Base-by-base conservation (phyloP, 2,888 invertebrate genomes). In the Oscheius sp. region DNA sequence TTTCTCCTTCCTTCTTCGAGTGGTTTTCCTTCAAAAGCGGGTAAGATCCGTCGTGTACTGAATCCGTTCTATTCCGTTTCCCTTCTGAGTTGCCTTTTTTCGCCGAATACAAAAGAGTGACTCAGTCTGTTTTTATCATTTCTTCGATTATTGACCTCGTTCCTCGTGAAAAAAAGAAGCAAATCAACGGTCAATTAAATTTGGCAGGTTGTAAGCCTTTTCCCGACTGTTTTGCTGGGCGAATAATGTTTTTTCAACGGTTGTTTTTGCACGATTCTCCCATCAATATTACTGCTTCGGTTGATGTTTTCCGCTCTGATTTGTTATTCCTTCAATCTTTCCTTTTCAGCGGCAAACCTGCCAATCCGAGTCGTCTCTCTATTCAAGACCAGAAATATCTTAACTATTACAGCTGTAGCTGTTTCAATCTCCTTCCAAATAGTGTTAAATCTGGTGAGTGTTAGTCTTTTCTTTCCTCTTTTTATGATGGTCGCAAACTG, bases 371-470 rank as follows among this genome's bases (percentile, higher is more conserved):
- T 38, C 61, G 68, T 28, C 73, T 77, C 20, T 50, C 72, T 6
- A 72, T 77, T 24, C 65, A 73, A 54, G 68, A 70, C 8, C 62
- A 67, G 38, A 67, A 72, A 38, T 77, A 67, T 28, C 62, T 77
- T 14, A 75, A 72, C 59, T 77, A 77, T 45, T 73, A 71, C 41
- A 73, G 75, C 14, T 72, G 66, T 47, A 71, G 70, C 47, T 71
- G 61, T 49, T 73, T 75, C 56, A 74, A 61, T 32, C 67, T 77
- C 22, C 67, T 77, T 2, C 77, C 77, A n/a, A 72, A 75, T 38
- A 63, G 68, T 6, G 33, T 74, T 45, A 77, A 75, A 65, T 56
- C 63, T 41, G 71, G 71, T 68, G 5, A 17, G 49, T 56, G n/a
- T 4, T 54, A 28, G 26, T 61, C 20, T 12, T 20, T 28, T n/a